Evolutionary conservation across 2,888 invertebrate genomes (phyloP).

Genomic region (Watsonalla binaria): DNA sequence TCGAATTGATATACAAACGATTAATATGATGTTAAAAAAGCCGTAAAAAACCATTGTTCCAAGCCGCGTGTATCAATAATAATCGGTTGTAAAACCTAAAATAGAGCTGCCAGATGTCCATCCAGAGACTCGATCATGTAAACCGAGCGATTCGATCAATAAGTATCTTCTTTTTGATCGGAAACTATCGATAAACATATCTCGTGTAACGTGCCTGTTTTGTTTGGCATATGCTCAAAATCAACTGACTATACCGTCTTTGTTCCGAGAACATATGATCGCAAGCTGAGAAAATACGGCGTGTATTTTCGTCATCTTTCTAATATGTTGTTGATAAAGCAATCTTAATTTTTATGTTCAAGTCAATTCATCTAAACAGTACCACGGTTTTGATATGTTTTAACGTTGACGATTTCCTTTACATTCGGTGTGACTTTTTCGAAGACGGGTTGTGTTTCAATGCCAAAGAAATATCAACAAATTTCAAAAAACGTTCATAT

Average conservation of each 20-base stretch:
- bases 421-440: no score
- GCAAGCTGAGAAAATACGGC: not conserved
- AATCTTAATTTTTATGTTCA: no score
- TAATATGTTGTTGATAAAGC: no score
- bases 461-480: no score
- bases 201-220: constrained; percentile 32
- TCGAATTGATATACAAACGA: not conserved
- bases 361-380: no score
- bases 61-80: not conserved
- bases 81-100: not conserved
- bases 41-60: not conserved
- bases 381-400: no score
- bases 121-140: constrained; percentile 6
- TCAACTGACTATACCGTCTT: constrained; percentile 7
- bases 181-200: constrained; percentile 37
- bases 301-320: not conserved
- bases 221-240: constrained; percentile 44
- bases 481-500: no score
- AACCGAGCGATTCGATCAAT: constrained; percentile 25
- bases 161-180: constrained; percentile 44
- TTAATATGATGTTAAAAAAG: not conserved
- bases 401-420: no score
- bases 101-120: constrained; percentile 15
- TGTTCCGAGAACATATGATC: constrained; percentile 6
- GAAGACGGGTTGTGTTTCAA: no score